These are phyloP conservation scores for Sipha maydis DNA, from an alignment of 2,888 invertebrate species.

Conservation along the genomic window DNA sequence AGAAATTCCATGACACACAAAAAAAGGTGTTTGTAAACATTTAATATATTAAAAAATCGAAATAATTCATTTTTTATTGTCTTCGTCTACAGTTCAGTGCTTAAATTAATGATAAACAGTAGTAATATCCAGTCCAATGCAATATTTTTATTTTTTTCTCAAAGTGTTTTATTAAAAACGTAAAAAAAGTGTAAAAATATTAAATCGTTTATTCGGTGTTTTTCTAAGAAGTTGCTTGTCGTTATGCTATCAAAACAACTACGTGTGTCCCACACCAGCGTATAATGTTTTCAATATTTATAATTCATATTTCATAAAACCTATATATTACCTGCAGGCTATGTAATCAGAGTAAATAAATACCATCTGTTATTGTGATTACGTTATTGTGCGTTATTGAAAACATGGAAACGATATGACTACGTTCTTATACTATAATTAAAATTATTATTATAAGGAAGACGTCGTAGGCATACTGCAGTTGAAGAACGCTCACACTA, in stretches of 20 bases:
- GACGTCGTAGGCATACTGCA: too few species aligned
- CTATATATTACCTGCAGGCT: too few species aligned
- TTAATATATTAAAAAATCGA: conserved; percentile 53
- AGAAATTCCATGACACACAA: conserved; percentile 23
- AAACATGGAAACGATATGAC: not conserved
- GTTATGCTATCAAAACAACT: not conserved
- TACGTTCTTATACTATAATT: not conserved
- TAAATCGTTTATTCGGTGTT: not conserved
- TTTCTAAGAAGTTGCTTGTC: not conserved
- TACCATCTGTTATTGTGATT: not conserved
- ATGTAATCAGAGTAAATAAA: not conserved
- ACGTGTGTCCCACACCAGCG: too few species aligned
- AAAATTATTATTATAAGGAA: too few species aligned
- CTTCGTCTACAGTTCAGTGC: not conserved
- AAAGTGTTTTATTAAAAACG: not conserved
- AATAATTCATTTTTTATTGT: conserved; percentile 55
- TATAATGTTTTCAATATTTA: too few species aligned
- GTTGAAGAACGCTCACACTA: too few species aligned
- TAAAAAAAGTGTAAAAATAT: not conserved
- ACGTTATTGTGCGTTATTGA: not conserved
- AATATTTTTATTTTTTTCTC: not conserved
- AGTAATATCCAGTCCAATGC: not conserved
- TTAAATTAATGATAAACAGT: conserved; percentile 37
- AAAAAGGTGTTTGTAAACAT: conserved; percentile 48
- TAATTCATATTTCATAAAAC: too few species aligned